A percentile compares a stretch with the other conserved stretches of the same genome.
Conservation (phyloP, 1,140 invertebrate species). For the Monomorium pharaonis region DNA sequence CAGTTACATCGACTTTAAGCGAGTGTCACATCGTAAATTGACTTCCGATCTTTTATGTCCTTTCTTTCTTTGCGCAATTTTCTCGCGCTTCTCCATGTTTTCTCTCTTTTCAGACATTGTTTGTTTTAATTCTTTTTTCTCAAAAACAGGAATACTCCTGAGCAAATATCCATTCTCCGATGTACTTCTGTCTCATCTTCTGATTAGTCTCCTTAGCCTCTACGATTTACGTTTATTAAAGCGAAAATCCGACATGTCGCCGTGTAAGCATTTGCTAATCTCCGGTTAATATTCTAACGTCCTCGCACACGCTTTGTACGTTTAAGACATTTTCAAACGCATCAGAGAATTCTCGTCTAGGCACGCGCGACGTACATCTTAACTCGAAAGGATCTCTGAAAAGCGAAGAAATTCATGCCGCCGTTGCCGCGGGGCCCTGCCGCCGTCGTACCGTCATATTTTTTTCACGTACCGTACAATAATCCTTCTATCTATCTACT, state of each 20-base stretch:
- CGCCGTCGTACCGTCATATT: background rate
- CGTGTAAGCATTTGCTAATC: background rate
- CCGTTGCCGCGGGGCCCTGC: background rate
- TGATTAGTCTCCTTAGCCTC: background rate
- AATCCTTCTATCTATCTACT: slow-evolving; percentile 17
- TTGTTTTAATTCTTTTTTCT: slow-evolving; percentile 40
- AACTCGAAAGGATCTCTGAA: background rate
- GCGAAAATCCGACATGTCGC: background rate
- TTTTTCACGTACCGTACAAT: slow-evolving; percentile 10
- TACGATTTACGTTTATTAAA: background rate
- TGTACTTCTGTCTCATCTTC: background rate
- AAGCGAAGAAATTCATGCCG: slow-evolving; percentile 10
- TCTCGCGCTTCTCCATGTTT: background rate
- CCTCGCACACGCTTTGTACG: background rate
- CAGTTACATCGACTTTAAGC: slow-evolving; percentile 57
- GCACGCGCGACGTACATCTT: background rate
- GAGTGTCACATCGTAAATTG: slow-evolving; percentile 53
- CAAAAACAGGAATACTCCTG: slow-evolving; percentile 1
- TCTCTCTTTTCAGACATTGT: slow-evolving; percentile 12
- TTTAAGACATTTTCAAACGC: slow-evolving; percentile 11
- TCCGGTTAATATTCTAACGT: background rate
- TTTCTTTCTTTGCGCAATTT: background rate
- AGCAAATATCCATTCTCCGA: slow-evolving; percentile 8
- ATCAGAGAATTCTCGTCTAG: slow-evolving; percentile 19
- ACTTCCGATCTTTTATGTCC: background rate